phyloP scores from a whole-genome alignment of 2,888 invertebrate species.

The Pristionchus arcanus region DNA sequence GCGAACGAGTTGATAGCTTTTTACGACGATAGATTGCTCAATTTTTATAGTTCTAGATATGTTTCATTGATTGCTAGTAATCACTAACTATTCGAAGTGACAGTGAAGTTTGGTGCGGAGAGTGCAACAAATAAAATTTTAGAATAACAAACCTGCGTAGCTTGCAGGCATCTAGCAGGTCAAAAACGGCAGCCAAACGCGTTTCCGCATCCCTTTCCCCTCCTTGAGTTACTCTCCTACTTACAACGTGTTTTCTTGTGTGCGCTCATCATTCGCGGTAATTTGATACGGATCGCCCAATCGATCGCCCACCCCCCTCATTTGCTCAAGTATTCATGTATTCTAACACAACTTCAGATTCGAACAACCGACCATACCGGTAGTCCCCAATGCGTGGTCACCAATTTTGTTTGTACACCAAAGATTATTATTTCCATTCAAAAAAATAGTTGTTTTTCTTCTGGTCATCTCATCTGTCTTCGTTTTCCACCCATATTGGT shows the following conservation, averaged over 20 bases:
- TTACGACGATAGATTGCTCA: too few species aligned
- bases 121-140: background rate
- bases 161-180: background rate
- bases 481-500: background rate
- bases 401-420: too few species aligned
- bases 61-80: too few species aligned
- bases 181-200: background rate
- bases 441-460: background rate
- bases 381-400: too few species aligned
- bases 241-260: conserved; percentile 30
- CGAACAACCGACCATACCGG: too few species aligned
- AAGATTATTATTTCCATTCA: too few species aligned
- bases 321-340: background rate
- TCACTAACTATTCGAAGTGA: too few species aligned
- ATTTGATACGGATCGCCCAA: background rate
- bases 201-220: background rate
- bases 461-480: too few species aligned
- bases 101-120: too few species aligned
- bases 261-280: background rate
- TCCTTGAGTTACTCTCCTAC: background rate
- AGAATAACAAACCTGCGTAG: background rate
- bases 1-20: too few species aligned
- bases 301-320: background rate
- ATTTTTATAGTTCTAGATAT: too few species aligned
- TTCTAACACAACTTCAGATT: too few species aligned